Evolutionary conservation across 37 sponge, comb jelly and placozoan species (phyloP), one percentile per base, ranked within the genome.

Genomic region (Agelas oroides): DNA sequence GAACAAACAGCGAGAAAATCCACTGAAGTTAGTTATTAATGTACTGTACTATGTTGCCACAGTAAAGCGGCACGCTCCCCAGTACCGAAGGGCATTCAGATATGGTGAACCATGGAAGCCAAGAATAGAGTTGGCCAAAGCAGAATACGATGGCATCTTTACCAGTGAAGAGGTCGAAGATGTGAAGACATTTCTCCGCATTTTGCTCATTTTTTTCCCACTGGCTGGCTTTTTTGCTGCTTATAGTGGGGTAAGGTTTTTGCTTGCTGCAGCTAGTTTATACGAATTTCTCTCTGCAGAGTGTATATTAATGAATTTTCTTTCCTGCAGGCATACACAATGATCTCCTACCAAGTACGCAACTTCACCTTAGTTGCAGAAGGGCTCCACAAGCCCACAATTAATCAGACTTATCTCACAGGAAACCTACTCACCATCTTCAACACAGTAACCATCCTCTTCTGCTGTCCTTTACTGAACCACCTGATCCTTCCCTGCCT

Each of bases 111-210:
- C 55, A 1, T 70, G 52, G 46, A 62, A 68, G 18, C 56, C 56
- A 20, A 60, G 87, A n/a, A 86, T 86, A 30, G 87, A 86, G 17
- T 71, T 86, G 35, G 87, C 87, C 1, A 86, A 86, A 64, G 60
- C 18, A 0, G 73, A 79, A 35, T 86, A 64, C 58, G 87, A 86
- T 62, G 87, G 87, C 18, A 86, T 59, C 15, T 86, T 71, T 41
- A 59, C 40, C n/a, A 40, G 72, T 13, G 87, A 86, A 24, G 71
- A 86, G n/a, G 87, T 86, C 23, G 87, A 86, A 58, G 65, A 86
- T 59, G 80, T 86, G 35, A 86, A 86, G 55, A 79, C 87, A 0
- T 86, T 78, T 53, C 71, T 35, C 37, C 61, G 60, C 25, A 36
- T 86, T n/a, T 31, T 77, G 67, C 72, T 86, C 25, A 53, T 86